These are phyloP conservation scores for Phenganax subtilis DNA, from an alignment of 92 coral and sea anemone genomes.

Conservation along the genomic window DNA sequence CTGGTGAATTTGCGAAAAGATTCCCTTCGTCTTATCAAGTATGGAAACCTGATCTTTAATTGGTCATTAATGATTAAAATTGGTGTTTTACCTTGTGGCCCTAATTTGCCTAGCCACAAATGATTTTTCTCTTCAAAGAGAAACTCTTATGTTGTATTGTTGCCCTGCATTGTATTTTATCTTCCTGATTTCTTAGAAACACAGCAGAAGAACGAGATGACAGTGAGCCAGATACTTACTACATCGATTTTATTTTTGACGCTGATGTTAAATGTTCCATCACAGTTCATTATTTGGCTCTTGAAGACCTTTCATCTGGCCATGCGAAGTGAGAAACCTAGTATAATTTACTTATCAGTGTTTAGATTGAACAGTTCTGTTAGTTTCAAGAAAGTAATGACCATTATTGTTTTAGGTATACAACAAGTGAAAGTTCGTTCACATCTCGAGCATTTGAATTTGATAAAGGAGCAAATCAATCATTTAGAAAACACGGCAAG, in stretches of 20 bases:
- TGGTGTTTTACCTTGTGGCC: background rate
- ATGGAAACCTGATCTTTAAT: slow-evolving; percentile 21
- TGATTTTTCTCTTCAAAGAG: no score
- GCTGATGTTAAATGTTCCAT: slow-evolving; percentile 87
- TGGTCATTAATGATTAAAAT: background rate
- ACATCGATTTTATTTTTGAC: slow-evolving; percentile 83
- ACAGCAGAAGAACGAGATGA: slow-evolving; percentile 49
- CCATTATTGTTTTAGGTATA: slow-evolving; percentile 55
- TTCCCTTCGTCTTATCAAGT: slow-evolving; percentile 80
- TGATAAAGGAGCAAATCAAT: slow-evolving; percentile 87
- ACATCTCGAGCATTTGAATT: slow-evolving; percentile 67
- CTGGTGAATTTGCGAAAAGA: slow-evolving; percentile 85
- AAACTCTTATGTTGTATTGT: background rate
- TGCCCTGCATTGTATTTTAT: background rate
- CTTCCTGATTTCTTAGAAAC: slow-evolving; percentile 34
- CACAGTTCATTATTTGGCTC: slow-evolving; percentile 72
- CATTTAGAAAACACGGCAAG: slow-evolving; percentile 59
- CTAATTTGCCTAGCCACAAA: no score
- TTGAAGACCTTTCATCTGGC: slow-evolving; percentile 81
- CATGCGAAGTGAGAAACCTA: slow-evolving; percentile 65
- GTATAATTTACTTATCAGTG: background rate
- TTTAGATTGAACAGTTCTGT: background rate
- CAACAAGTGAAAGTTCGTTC: slow-evolving; percentile 62
- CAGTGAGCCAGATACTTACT: slow-evolving; percentile 45
- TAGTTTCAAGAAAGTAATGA: no score